Percentiles rank a stretch among this genome's conserved stretches.
phyloP scores from a whole-genome alignment of 2,888 invertebrate genomes.

The Hemicrepidius hirtus region DNA sequence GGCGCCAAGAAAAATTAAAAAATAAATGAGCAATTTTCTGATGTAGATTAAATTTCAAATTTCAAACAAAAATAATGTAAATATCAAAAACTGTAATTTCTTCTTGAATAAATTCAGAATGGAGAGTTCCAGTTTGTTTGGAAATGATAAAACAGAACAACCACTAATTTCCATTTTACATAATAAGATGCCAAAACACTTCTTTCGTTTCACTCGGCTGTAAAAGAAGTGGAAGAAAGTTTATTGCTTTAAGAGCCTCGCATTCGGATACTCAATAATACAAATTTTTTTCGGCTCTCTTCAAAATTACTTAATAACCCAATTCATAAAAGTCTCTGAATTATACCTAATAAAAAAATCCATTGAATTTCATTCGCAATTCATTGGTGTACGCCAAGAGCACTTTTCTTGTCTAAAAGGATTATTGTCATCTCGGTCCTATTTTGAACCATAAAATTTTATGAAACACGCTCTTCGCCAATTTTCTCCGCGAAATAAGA shows the following conservation, averaged over 20 bases:
- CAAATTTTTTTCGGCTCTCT: background rate
- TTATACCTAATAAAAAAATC: background rate
- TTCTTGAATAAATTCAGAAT: too few species aligned
- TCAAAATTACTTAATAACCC: conserved; percentile 3
- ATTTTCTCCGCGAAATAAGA: conserved; percentile 1
- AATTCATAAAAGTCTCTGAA: background rate
- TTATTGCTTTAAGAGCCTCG: background rate
- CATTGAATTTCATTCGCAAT: background rate
- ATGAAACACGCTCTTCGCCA: background rate
- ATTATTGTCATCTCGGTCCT: background rate
- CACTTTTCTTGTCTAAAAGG: background rate
- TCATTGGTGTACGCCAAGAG: background rate
- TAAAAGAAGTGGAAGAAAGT: background rate
- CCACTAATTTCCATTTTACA: background rate
- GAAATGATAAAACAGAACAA: background rate
- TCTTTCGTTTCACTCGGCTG: background rate
- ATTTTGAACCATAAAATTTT: conserved; percentile 7
- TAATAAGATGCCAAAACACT: conserved; percentile 5
- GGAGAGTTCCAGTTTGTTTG: too few species aligned
- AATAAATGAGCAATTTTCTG: too few species aligned
- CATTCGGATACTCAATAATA: background rate
- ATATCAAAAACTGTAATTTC: too few species aligned
- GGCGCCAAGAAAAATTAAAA: too few species aligned
- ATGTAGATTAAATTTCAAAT: too few species aligned
- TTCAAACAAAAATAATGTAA: too few species aligned